Conservation (phyloP, 2,797 vertebrate genomes). For the Pteropus rufus region DNA sequence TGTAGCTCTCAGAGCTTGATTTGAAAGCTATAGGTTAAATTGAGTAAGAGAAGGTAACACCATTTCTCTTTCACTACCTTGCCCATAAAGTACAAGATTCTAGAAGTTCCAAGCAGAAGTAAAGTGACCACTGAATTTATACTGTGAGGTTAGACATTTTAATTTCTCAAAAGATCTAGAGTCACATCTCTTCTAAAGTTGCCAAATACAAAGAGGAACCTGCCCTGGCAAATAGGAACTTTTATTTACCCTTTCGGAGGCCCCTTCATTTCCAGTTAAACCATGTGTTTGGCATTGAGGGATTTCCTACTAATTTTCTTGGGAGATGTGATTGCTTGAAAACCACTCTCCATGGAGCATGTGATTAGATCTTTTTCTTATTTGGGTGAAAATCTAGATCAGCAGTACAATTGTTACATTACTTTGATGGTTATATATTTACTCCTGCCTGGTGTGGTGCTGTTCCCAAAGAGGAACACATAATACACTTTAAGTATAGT, state of each 20-base stretch:
- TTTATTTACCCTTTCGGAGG: background rate
- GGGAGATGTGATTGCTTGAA: background rate
- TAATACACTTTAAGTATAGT: background rate
- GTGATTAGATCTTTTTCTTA: background rate
- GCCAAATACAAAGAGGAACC: background rate
- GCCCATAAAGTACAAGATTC: background rate
- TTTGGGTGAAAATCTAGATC: background rate
- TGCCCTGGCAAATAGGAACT: background rate
- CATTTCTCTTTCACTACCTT: background rate
- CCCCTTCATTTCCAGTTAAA: background rate
- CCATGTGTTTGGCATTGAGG: background rate
- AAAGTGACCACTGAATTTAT: background rate
- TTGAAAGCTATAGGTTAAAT: background rate
- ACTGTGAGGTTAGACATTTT: background rate
- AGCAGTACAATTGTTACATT: background rate
- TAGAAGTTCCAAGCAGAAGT: background rate
- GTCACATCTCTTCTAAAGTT: background rate
- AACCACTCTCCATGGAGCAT: background rate
- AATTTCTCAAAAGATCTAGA: background rate
- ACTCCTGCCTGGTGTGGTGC: background rate
- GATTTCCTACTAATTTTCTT: background rate
- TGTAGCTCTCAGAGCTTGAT: background rate
- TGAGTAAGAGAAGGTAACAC: background rate
- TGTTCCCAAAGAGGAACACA: background rate
- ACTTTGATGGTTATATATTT: background rate